phyloP scores from a whole-genome alignment of 2,888 invertebrate species.

The Drosophila acutilabella region DNA sequence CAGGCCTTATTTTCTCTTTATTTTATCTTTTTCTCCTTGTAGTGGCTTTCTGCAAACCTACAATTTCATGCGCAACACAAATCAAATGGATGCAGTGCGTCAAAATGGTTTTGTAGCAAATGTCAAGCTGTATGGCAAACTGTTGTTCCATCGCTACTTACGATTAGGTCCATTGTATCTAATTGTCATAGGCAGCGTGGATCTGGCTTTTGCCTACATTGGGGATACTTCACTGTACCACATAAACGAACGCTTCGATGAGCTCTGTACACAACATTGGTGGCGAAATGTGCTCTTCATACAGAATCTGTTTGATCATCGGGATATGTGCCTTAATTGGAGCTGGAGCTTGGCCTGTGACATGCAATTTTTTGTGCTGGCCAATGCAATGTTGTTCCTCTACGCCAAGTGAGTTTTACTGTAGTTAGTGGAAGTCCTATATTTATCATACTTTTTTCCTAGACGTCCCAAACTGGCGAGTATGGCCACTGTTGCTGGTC shows the following conservation, averaged over 20 bases:
- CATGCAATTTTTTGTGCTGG: constrained; percentile 84
- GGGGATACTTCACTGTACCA: constrained; percentile 84
- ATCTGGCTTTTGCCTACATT: constrained; percentile 83
- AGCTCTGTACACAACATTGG: constrained; percentile 83
- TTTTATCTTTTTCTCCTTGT: not conserved
- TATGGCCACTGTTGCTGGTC: constrained; percentile 40
- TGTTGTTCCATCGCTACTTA: constrained; percentile 83
- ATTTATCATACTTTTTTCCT: not conserved
- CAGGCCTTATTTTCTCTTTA: too few species aligned
- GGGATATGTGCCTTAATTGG: constrained; percentile 85
- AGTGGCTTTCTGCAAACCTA: constrained; percentile 84
- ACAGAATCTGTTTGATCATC: constrained; percentile 83
- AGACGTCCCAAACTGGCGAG: constrained; percentile 79
- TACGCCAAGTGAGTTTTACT: constrained; percentile 82
- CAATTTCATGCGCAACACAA: constrained; percentile 82
- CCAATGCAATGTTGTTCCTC: constrained; percentile 81
- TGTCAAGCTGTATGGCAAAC: constrained; percentile 76
- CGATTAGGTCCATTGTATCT: constrained; percentile 84
- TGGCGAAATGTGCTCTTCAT: constrained; percentile 85
- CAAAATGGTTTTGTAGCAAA: constrained; percentile 73
- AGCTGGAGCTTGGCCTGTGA: constrained; percentile 85
- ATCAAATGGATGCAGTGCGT: constrained; percentile 78
- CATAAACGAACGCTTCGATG: constrained; percentile 83
- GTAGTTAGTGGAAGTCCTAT: not conserved
- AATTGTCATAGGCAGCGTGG: constrained; percentile 81